phyloP scores from a whole-genome alignment of 2,888 invertebrate genomes.

The Meliscaeva auricollis region DNA sequence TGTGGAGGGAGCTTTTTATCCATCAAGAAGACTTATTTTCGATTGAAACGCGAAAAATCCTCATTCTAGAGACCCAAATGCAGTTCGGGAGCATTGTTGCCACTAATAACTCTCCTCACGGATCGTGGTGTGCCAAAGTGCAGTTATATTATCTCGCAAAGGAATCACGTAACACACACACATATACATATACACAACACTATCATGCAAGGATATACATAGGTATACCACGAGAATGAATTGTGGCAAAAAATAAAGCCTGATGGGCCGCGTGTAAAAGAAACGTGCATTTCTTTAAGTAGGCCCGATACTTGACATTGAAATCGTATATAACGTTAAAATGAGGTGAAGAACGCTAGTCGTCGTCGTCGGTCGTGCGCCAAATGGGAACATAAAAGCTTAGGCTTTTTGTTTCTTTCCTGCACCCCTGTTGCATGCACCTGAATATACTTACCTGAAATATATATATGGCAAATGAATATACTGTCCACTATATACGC shows the following conservation, averaged over 20 bases:
- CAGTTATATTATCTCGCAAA: conserved; percentile 78
- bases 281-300: conserved; percentile 56
- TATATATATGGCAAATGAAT: conserved; percentile 38
- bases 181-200: too few relatives aligned
- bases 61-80: conserved; percentile 45
- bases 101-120: conserved; percentile 76
- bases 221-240: too few relatives aligned
- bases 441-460: neutral
- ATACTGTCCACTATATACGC: conserved; percentile 63
- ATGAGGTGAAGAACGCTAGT: conserved; percentile 66
- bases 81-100: conserved; percentile 56
- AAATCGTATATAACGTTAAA: conserved; percentile 49
- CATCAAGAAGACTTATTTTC: conserved; percentile 75
- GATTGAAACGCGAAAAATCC: conserved; percentile 76
- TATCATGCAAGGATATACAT: conserved; percentile 13
- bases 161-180: conserved; percentile 68
- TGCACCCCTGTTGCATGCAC: conserved; percentile 14
- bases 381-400: conserved; percentile 60
- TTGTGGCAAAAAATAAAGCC: conserved; percentile 35
- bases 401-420: conserved; percentile 32
- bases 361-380: conserved; percentile 23
- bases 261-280: conserved; percentile 48
- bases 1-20: conserved; percentile 18
- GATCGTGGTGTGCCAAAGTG: conserved; percentile 77
- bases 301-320: conserved; percentile 74